These are phyloP conservation scores for Anomalospiza imberbis DNA, from an alignment of 2,797 vertebrate species.

Conservation along the genomic window DNA sequence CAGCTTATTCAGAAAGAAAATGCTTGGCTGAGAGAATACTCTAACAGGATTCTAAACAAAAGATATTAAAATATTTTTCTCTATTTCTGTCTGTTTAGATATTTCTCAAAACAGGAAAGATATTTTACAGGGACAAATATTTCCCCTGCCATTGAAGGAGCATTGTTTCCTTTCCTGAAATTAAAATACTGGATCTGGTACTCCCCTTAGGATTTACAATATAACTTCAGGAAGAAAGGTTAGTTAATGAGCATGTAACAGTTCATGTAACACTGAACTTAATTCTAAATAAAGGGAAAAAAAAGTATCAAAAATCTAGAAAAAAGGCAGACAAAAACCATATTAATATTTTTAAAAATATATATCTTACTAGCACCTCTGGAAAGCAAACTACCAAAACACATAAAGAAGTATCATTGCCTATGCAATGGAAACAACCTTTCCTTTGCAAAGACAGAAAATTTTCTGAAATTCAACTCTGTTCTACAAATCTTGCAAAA, in stretches of 20 bases:
- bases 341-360: background rate
- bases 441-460: background rate
- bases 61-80: background rate
- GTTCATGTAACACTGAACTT: too few species aligned
- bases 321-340: background rate
- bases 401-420: background rate
- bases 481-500: background rate
- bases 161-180: background rate
- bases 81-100: background rate
- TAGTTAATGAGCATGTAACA: background rate
- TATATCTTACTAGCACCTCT: background rate
- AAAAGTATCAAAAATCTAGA: background rate
- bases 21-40: background rate
- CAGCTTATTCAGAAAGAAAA: conserved; percentile 14
- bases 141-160: background rate
- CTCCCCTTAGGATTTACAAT: background rate
- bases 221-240: background rate
- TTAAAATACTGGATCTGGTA: background rate
- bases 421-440: background rate
- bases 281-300: background rate
- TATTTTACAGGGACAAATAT: background rate
- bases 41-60: conserved; percentile 2
- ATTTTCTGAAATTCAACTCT: background rate
- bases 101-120: background rate
- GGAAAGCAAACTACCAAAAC: background rate